Conservation (phyloP, 2,113 vertebrate species). For the Spea bombifrons region DNA sequence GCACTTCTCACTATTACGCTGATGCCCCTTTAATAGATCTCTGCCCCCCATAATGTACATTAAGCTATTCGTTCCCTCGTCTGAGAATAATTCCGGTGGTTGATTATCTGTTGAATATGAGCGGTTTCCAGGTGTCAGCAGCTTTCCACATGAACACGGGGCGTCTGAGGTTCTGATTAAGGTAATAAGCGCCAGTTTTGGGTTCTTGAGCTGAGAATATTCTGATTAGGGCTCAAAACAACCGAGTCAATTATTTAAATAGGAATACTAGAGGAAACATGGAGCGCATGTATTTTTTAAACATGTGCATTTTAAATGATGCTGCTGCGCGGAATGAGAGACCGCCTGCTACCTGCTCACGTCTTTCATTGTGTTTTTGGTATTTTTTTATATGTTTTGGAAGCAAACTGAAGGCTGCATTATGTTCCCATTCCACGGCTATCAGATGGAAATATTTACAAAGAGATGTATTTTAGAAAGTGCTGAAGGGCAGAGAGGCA, state of each 20-base stretch:
- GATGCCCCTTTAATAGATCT: background rate
- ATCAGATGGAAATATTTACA: constrained; percentile 4
- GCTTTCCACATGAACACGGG: background rate
- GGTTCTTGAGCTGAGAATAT: background rate
- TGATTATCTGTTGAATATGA: background rate
- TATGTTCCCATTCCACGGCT: background rate
- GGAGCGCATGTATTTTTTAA: background rate
- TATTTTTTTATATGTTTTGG: background rate
- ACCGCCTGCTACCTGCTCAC: background rate
- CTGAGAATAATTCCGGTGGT: background rate
- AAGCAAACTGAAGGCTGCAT: background rate
- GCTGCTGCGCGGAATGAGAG: background rate
- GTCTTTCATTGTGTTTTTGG: background rate
- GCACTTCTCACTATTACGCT: no score
- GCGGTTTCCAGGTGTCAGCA: background rate
- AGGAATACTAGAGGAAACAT: background rate
- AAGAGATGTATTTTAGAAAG: background rate
- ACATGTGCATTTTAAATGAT: background rate
- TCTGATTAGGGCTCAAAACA: background rate
- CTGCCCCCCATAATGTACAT: background rate
- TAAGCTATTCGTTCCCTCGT: background rate
- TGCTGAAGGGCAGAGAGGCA: background rate
- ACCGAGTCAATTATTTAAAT: background rate
- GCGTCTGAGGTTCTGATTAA: background rate
- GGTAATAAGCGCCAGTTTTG: constrained; percentile 2